Evolutionary conservation across 1,140 invertebrate species (phyloP), one percentile per base, ranked within the genome.

Genomic region (Drosophila ogumai): DNA sequence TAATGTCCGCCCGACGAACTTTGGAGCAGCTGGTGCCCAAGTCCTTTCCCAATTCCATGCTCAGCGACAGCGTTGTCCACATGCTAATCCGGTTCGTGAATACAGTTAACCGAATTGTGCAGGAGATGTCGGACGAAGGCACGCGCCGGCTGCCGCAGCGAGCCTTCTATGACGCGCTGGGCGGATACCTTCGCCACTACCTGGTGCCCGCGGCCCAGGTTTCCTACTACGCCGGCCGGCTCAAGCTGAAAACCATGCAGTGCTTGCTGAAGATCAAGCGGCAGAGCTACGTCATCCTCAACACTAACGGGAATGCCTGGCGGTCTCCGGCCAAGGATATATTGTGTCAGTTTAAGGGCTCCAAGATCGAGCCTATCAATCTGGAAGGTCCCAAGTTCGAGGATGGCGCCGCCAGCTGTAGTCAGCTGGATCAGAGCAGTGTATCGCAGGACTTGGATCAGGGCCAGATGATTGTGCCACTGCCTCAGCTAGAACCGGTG

Each of bases 231-330:
- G 92, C 87, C 1, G 92, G 92, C 0, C 60, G 79, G 6, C 44
- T 91, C 4, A 90, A 91, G 17, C 52, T 85, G 0, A 67, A 63
- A 17, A 81, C 80, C 3, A 61, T 81, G 41, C 61, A 90, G 50
- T 75, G 84, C 28, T n/a, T 93, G 43, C 57, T 76, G 31, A 44
- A 49, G 3, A 54, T 93, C 3, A 82, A 79, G 57, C 59, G 78
- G 2, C 75, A 91, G 54, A 91, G 90, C 41, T 79, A 67, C 32
- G 32, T 54, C 7, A 66, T 73, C 17, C 75, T 92, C 6, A 92
- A 93, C 38, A 93, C 92, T 2, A 90, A 92, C 56, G 92, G 92
- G 0, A 92, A 92, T 49, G 84, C 82, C 17, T 93, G 92, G 92
- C 57, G 52, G 7, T 32, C 58, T 6, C 82, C 90, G 4, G 43